Base-by-base conservation (phyloP, 1,140 invertebrate genomes). In the Drosophila trapezifrons region DNA sequence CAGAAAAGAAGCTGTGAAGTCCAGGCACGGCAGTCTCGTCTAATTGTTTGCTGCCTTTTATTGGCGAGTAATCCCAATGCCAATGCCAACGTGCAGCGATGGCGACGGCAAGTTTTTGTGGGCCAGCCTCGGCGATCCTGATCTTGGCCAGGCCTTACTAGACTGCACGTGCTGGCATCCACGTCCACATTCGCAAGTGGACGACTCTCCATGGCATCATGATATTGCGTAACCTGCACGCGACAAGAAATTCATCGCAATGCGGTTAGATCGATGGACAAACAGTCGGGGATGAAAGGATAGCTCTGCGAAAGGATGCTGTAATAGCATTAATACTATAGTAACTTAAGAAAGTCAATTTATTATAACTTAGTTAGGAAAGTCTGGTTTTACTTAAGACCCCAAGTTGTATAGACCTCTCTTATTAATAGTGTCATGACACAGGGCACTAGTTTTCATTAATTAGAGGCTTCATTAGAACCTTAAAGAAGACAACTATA, bases 11-110 rank as follows among this genome's bases (percentile, higher is more conserved):
- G 32, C 46, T 54, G 56, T 35, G 64, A 56, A 57, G 43, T 32
- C 62, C 32, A 63, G 51, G 60, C 60, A 63, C 63, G 59, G 51
- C 67, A 80, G 76, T 75, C 51, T 4, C 66, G 73, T 87, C 78
- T 86, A 86, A 86, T 86, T 86, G 82, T 86, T 86, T 86, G 55
- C 69, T 71, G 71, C 82, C 83, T 79, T 86, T 87, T 86, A 83
- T 69, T 86, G 83, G 76, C 73, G 60, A 79, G 72, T 82, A 73
- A 79, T 87, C 65, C 74, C 59, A 57, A 49, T 70, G 64, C 65
- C 67, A 84, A 42, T 59, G 73, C 37, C 52, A 45, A 43, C 20
- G 65, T 49, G 65, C 69, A 72, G 64, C 49, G 64, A 86, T 87
- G 82, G 82, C 25, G 18, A 70, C 20, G 66, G 66, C 82, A 58